Base-by-base conservation (phyloP, 2,888 invertebrate genomes). In the Cataglyphis livida region DNA sequence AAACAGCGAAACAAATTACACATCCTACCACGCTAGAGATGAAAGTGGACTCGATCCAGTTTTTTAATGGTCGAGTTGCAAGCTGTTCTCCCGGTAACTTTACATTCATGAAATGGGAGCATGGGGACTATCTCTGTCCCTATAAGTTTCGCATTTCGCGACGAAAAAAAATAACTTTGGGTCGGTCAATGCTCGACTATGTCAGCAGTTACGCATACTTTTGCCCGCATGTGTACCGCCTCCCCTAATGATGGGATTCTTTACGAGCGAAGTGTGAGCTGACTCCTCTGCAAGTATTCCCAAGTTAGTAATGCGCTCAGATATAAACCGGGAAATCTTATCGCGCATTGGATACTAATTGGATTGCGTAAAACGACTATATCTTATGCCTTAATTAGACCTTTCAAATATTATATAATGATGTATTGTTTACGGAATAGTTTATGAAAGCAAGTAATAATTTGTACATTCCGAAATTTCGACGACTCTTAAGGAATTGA, bases 81-180 rank as follows among this genome's bases (percentile, higher is more conserved):
- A 68, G 73, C 85, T 81, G 84, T 88, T 83, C 87, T 75, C 70
- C 32, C 68, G 84, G 88, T 90, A 83, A 92, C 92, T 93, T 92
- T 84, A 88, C 91, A 93, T 93, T 93, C 92, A 93, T 93, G 91
- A 91, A 85, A 89, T 92, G 92, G 91, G 92, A 92, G 88, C 87
- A 84, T 82, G 83, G 88, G 88, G 88, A 84, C 70, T 74, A 74
- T 83, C 85, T 84, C 70, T 41, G 44, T 70, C 59, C 28, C 66
- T 57, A 73, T 85, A 88, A 86, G 84, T 87, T 85, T 84, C 73
- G 85, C 62, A 83, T 86, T 85, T 87, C 82, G 84, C 81, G 76
- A 85, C 88, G 84, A 85, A 90, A 90, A 90, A 90, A 91, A 92
- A 90, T 86, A 81, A 70, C 82, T 81, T 68, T 59, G 25, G 84